A percentile compares a stretch with the other conserved stretches of the same genome.
Evolutionary conservation across 2,888 invertebrate genomes (phyloP).

Genomic region (Urechis unicinctus): DNA sequence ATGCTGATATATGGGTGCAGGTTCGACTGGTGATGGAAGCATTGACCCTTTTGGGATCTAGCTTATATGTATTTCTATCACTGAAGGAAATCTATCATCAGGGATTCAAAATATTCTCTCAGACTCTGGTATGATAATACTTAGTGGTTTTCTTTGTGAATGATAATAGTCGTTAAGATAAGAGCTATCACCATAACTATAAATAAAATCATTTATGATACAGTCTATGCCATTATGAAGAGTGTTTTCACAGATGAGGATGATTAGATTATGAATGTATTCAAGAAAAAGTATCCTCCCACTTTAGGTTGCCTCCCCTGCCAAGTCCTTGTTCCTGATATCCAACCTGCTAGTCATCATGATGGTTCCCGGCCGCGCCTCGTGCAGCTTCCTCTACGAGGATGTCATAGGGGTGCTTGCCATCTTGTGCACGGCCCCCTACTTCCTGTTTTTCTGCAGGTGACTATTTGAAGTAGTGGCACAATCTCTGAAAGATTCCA

Average conservation of each 20-base stretch:
- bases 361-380: slow-evolving; percentile 75
- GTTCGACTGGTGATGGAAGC: slow-evolving; percentile 70
- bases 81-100: slow-evolving; percentile 82
- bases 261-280: too few species aligned
- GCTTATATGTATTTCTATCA: slow-evolving; percentile 77
- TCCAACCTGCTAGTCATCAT: slow-evolving; percentile 83
- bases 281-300: too few species aligned
- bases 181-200: too few species aligned
- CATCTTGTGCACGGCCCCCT: slow-evolving; percentile 91
- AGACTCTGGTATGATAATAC: slow-evolving; percentile 68
- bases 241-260: too few species aligned
- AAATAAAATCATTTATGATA: neutral
- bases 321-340: slow-evolving; percentile 86
- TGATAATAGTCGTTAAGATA: too few species aligned
- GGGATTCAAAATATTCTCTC: slow-evolving; percentile 87
- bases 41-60: slow-evolving; percentile 72
- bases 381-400: slow-evolving; percentile 79
- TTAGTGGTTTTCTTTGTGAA: too few species aligned
- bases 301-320: slow-evolving; percentile 83
- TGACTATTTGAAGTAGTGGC: slow-evolving; percentile 46
- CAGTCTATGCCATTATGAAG: slow-evolving; percentile 52
- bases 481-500: too few species aligned
- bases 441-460: slow-evolving; percentile 96
- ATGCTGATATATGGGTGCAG: slow-evolving; percentile 22
- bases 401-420: slow-evolving; percentile 87